Base-by-base conservation (phyloP, 1,140 invertebrate genomes). In the Leucophenga varia region DNA sequence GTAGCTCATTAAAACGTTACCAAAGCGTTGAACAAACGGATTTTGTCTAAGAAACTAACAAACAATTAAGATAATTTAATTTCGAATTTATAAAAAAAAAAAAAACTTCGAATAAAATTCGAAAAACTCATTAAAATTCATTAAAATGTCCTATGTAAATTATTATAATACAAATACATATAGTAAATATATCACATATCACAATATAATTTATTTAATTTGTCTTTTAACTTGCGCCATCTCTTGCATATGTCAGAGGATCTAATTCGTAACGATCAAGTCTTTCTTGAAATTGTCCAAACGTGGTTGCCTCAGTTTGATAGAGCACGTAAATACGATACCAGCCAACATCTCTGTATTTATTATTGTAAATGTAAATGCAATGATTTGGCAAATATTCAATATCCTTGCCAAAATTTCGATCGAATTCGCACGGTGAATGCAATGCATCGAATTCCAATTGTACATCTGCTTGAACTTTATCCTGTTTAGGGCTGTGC, bases 1-100 rank as follows among this genome's bases (percentile, higher is more conserved):
- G 55, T 41, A 57, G 52, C 8, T 60, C 69, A 8, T 36, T 67
- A n/a, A 57, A 67, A 40, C 64, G 61, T 3, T 64, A 47, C 42
- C 64, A 57, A 36, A 68, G 63, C 57, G 49, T 67, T 13, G 57
- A 63, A 20, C 40, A 64, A n/a, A 57, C 64, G 13, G 63, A 67
- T 36, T 61, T 65, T 42, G 61, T 65, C 44, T 63, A 63, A 37
- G 22, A 25, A 25, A 25, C 5, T 25, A n/a, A n/a, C n/a, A n/a
- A n/a, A n/a, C n/a, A n/a, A n/a, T n/a, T n/a, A n/a, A n/a, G 25
- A 30, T 30, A 30, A 30, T 30, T 30, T 30, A 30, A 30, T 30
- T 30, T 30, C 7, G 7, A 30, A 30, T 30, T 30, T 8, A 30
- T 30, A 8, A 30, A 8, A n/a, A 30, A 30, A 30, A 30, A 8